Conservation (phyloP, 2,113 vertebrate species). For the Pachyramphus minor region DNA sequence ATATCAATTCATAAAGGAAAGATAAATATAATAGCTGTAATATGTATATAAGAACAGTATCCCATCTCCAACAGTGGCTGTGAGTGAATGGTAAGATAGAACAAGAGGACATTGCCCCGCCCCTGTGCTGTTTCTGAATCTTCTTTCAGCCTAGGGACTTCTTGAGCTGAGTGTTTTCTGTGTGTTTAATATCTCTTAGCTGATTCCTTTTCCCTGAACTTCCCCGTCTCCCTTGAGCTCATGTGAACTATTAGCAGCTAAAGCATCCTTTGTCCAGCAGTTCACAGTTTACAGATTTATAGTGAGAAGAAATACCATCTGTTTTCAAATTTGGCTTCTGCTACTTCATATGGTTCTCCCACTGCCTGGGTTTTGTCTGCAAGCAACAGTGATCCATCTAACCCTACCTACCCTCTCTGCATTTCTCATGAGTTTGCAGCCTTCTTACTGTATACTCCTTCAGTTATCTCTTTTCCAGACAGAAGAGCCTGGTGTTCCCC, state of each 20-base stretch:
- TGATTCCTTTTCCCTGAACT: background rate
- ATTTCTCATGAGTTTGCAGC: background rate
- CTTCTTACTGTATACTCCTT: background rate
- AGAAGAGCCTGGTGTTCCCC: background rate
- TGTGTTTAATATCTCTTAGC: background rate
- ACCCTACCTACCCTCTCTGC: background rate
- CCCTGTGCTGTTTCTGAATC: background rate
- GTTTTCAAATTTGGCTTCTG: background rate
- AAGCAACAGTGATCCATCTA: background rate
- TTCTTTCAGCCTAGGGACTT: background rate
- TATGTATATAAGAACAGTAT: background rate
- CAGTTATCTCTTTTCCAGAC: constrained; percentile 6
- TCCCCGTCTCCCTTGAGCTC: background rate
- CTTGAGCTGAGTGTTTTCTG: background rate
- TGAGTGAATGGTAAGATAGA: background rate
- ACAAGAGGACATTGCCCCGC: background rate
- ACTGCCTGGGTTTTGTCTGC: background rate
- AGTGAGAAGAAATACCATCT: background rate
- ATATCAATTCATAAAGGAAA: background rate
- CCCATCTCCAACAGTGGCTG: background rate
- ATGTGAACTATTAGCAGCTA: background rate
- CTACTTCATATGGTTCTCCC: background rate
- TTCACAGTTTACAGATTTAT: background rate
- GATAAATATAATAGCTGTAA: background rate
- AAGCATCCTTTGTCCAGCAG: background rate